Evolutionary conservation across 2,113 vertebrate genomes (phyloP), one percentile per base, ranked within the genome.

Genomic region (Scophthalmus maximus): DNA sequence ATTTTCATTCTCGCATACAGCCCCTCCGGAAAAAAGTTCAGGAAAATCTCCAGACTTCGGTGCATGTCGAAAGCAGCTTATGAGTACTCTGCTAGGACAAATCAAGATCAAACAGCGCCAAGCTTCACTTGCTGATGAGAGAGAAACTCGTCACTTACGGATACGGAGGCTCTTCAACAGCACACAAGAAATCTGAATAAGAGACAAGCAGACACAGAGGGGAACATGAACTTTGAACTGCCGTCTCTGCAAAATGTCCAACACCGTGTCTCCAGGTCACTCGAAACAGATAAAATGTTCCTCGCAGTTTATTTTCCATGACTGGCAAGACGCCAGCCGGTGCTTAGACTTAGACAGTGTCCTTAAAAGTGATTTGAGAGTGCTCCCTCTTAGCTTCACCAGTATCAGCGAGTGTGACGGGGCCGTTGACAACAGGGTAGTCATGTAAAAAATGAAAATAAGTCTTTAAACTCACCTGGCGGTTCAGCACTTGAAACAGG

Each of bases 121-220:
- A 29, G 56, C 59, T 30, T 42, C n/a, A 23, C 12, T 44, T 6
- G 32, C 12, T 66, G 67, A 76, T 57, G 3, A 68, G 52, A 60
- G 40, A 36, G 17, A 84, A 62, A 44, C 47, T 57, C 8, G 20
- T 76, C 75, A 90, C 93, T 94, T 82, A 94, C 93, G 61, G 72
- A 68, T 88, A 91, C 0, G 79, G 80, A 40, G 84, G 85, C 81
- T 93, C 93, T 46, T 91, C 88, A 3, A 89, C 82, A 0, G 38
- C 75, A 71, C 49, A 66, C 57, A 89, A 68, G 20, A 87, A 72
- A 70, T 69, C 93, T 94, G 76, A 71, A 65, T 70, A 49, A 56
- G n/a, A 78, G 26, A 85, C 23, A 49, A 85, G 59, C 25, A 74
- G 68, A 87, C 49, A 79, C 8, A 34, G 59, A 52, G 4, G n/a